Evolutionary conservation across 1,140 invertebrate species (phyloP).

Genomic region (Macrotrachela quadricornifera): DNA sequence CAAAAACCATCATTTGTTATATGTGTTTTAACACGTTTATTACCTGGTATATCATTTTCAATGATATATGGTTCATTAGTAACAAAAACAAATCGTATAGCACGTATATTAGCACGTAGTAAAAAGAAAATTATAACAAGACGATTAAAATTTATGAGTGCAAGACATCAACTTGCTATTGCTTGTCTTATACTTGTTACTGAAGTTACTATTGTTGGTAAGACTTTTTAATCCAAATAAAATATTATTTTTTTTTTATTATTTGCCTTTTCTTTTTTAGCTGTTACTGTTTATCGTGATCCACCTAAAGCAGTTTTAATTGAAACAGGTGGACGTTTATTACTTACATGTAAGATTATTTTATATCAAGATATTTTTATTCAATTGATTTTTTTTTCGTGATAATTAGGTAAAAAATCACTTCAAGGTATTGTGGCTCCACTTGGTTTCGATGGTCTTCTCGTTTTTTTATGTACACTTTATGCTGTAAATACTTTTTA

Average conservation of each 20-base stretch:
- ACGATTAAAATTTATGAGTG: slow-evolving; percentile 45
- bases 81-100: slow-evolving; percentile 65
- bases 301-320: neutral
- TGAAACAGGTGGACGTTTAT: neutral
- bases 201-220: slow-evolving; percentile 44
- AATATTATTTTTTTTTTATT: too few species aligned
- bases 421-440: slow-evolving; percentile 50
- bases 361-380: neutral
- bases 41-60: slow-evolving; percentile 54
- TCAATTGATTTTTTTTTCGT: neutral
- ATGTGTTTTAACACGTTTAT: slow-evolving; percentile 44
- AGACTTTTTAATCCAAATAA: too few species aligned
- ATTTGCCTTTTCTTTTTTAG: slow-evolving; percentile 2
- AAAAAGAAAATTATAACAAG: slow-evolving; percentile 56
- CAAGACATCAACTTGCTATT: slow-evolving; percentile 43
- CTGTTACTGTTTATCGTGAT: neutral
- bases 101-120: slow-evolving; percentile 54
- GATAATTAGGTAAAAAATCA: slow-evolving; percentile 29
- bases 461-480: slow-evolving; percentile 54
- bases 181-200: slow-evolving; percentile 44
- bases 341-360: neutral
- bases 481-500: slow-evolving; percentile 33
- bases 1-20: slow-evolving; percentile 43
- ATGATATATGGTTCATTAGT: slow-evolving; percentile 60
- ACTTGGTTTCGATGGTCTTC: slow-evolving; percentile 51